A percentile compares a stretch with the other conserved stretches of the same genome.
Conservation (phyloP, 2,797 vertebrate species). For the Oryzias dopingdopingensis region DNA sequence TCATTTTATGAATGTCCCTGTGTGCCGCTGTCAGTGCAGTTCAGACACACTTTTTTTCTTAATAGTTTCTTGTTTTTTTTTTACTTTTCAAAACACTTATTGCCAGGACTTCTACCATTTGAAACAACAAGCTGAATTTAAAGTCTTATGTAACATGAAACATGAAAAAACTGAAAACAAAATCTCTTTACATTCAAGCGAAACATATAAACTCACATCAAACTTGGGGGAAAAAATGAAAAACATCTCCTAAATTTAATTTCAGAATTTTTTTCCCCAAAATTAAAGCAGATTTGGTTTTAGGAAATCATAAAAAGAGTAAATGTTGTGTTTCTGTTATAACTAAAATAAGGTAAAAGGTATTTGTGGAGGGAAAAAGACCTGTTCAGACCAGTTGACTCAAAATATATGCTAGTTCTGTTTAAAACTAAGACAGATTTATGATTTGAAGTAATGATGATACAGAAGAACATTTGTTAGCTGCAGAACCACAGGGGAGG, state of each 20-base stretch:
- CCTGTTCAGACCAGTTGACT: no score
- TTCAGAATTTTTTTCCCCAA: no score
- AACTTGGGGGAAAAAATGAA: background rate
- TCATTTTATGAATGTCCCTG: slow-evolving; percentile 74
- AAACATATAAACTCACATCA: background rate
- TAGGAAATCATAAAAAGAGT: no score
- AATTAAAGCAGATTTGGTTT: no score
- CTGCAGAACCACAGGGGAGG: no score
- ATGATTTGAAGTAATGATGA: no score
- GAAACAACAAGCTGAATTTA: slow-evolving; percentile 18
- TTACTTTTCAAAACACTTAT: slow-evolving; percentile 48
- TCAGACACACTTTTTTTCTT: slow-evolving; percentile 53
- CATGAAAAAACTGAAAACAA: background rate
- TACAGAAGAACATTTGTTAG: no score
- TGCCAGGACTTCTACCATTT: slow-evolving; percentile 17
- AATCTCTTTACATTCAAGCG: background rate
- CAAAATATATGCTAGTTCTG: no score
- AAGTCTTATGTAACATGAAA: slow-evolving; percentile 9
- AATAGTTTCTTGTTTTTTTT: slow-evolving; percentile 32
- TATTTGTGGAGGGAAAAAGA: no score
- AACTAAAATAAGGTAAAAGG: no score
- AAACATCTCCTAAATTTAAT: background rate
- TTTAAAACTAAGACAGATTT: no score
- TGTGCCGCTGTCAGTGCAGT: slow-evolving; percentile 52
- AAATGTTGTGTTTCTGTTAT: no score